These are phyloP conservation scores for Drosophila equinoxialis DNA, from an alignment of 1,140 invertebrate genomes.

Conservation along the genomic window DNA sequence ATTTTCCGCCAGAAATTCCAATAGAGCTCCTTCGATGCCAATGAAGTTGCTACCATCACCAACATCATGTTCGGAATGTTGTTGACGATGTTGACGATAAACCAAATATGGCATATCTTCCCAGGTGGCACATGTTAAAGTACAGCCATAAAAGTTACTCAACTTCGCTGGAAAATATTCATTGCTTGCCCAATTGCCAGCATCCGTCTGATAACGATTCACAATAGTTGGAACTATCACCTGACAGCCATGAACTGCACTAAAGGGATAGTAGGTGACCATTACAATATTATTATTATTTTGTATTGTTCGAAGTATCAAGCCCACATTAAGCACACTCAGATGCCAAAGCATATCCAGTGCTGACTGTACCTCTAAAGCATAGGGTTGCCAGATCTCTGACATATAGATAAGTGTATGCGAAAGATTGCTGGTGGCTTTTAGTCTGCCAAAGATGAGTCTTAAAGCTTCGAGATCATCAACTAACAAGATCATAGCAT, in stretches of 20 bases:
- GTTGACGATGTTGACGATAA: too few relatives aligned
- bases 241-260: conserved; percentile 35
- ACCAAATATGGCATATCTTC: conserved; percentile 75
- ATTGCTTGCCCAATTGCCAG: conserved; percentile 10
- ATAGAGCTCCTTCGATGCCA: conserved; percentile 67
- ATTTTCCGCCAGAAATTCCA: conserved; percentile 67
- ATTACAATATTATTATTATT: conserved; percentile 17
- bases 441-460: conserved; percentile 27
- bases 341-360: conserved; percentile 57
- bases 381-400: conserved; percentile 10
- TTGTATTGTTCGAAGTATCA: conserved; percentile 19
- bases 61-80: not conserved
- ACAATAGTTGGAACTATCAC: conserved; percentile 43
- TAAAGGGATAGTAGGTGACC: conserved; percentile 62
- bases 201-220: conserved; percentile 33
- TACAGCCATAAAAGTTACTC: conserved; percentile 65
- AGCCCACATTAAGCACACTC: conserved; percentile 57
- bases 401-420: conserved; percentile 65
- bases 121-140: conserved; percentile 72
- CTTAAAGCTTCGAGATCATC: conserved; percentile 43
- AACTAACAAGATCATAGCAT: conserved; percentile 57
- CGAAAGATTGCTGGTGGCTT: conserved; percentile 60
- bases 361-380: conserved; percentile 26
- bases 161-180: conserved; percentile 60
- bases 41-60: conserved; percentile 36